phyloP scores from a whole-genome alignment of 2,797 vertebrate genomes.

The Rhinogobio ventralis region DNA sequence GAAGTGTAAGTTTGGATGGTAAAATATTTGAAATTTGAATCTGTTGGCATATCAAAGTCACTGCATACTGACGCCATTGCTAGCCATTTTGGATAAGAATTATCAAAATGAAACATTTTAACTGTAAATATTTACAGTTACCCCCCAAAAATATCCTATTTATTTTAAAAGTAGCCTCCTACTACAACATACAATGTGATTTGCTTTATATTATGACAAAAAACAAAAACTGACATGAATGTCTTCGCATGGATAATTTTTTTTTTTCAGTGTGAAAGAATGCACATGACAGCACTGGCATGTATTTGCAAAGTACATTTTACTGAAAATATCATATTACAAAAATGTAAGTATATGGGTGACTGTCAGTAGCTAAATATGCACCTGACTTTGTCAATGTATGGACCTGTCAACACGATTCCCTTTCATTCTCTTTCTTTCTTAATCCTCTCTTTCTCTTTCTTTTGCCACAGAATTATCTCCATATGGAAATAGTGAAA shows the following conservation, averaged over 20 bases:
- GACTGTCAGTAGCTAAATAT: constrained; percentile 28
- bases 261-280: neutral
- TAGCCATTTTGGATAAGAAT: neutral
- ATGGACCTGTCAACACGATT: constrained; percentile 20
- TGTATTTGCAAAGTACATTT: neutral
- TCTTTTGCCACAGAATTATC: constrained; percentile 66
- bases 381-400: constrained; percentile 39
- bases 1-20: neutral
- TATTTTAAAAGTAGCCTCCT: no score
- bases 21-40: neutral
- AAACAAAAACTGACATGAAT: neutral
- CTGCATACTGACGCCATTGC: neutral
- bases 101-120: neutral
- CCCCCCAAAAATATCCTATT: no score
- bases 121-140: no score
- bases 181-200: neutral
- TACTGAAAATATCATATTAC: constrained; percentile 13
- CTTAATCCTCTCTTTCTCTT: constrained; percentile 47
- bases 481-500: constrained; percentile 97
- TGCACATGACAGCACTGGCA: neutral
- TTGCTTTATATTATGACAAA: neutral
- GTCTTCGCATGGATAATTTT: neutral
- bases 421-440: constrained; percentile 55
- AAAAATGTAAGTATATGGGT: constrained; percentile 8
- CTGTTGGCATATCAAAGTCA: neutral